Evolutionary conservation across 2,797 vertebrate species (phyloP).

Genomic region (Hydrocynus forskahlii): DNA sequence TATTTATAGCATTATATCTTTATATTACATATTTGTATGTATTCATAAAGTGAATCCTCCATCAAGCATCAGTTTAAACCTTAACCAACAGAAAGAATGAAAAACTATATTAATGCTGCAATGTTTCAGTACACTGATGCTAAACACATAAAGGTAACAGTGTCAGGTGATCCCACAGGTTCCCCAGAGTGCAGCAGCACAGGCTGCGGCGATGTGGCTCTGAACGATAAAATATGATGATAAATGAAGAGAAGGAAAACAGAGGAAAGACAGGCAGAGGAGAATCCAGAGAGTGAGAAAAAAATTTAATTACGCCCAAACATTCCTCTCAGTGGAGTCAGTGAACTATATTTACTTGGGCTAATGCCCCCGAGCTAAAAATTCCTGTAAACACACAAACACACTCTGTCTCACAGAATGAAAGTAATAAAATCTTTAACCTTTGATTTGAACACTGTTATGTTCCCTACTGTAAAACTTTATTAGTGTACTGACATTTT

Average conservation of each 20-base stretch:
- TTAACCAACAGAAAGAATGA: neutral
- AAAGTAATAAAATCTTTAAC: neutral
- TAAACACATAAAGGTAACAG: neutral
- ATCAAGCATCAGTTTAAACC: neutral
- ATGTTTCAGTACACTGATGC: no score
- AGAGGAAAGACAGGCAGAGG: neutral
- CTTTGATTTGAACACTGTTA: neutral
- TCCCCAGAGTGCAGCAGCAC: neutral
- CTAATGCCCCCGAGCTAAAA: neutral
- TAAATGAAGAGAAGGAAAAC: neutral
- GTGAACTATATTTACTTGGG: neutral
- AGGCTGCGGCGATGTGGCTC: neutral
- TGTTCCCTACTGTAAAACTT: neutral
- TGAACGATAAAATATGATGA: neutral
- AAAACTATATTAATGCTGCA: no score
- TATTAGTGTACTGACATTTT: no score
- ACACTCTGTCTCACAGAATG: neutral
- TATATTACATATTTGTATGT: no score
- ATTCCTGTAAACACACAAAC: neutral
- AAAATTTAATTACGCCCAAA: slow-evolving; percentile 18
- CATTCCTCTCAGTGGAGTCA: neutral
- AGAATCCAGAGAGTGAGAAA: neutral
- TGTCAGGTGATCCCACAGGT: neutral
- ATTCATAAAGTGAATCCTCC: neutral
- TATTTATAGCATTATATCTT: no score